Base-by-base conservation (phyloP, 1,140 invertebrate genomes). In the Drosophila nikananu region DNA sequence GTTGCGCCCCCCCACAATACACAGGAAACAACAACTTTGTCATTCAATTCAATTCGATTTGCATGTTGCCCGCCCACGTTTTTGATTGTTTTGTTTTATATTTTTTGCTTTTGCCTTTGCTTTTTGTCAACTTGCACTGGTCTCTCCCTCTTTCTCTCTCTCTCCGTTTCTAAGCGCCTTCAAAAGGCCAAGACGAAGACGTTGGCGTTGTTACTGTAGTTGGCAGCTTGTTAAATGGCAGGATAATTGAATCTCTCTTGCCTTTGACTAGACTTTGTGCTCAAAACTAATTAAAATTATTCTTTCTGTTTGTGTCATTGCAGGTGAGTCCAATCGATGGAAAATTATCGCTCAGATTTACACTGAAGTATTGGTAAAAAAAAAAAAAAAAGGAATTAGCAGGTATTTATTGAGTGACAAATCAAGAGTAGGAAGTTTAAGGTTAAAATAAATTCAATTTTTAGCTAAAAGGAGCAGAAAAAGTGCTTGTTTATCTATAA, bases 21-120 rank as follows among this genome's bases (percentile, higher is more conserved):
- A 55, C 54, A 55, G 54, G 54, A 55, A 55, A 51, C 70, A 73
- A 52, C 68, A 81, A 82, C 21, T 55, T 55, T 81, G 57, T 57
- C 51, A 79, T 80, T 81, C 73, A 59, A 72, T 73, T 71, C 44
- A 42, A 62, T 80, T 80, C 77, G 74, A 82, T 82, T 82, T 83
- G 80, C 75, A 83, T 83, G 57, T 83, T 64, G 68, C 80, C 80
- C 75, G 63, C 80, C 80, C 80, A 83, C 80, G 52, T 60, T 49
- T 51, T 23, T 23, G 13, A 17, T 37, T 55, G 52, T 37, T 37
- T 55, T 17, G 23, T 51, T 35, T 30, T 32, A 25, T 27, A n/a
- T 27, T 10, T 42, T 42, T 19, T 19, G 5, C 12, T 5, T 21
- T 23, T 48, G 6, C 13, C 3, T 5, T 37, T 63, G 30, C 27